These are phyloP conservation scores for Ornithoptera priamus DNA, from an alignment of 2,888 invertebrate species.

Conservation along the genomic window DNA sequence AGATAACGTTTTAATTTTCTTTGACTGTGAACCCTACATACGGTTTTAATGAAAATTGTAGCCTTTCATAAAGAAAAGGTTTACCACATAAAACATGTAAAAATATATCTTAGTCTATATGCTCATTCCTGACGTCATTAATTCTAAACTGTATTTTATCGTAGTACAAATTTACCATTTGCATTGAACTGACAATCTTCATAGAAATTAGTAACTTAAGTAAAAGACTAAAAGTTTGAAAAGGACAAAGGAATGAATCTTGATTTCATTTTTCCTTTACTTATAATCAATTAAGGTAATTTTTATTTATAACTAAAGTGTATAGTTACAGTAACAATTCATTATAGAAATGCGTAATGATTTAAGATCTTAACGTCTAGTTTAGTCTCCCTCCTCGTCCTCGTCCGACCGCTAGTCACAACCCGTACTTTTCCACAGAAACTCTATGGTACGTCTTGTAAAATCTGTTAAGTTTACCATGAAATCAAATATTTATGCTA, in stretches of 20 bases:
- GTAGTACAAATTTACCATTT: background rate
- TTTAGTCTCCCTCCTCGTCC: too few species aligned
- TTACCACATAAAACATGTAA: background rate
- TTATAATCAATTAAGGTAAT: too few species aligned
- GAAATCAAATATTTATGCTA: background rate
- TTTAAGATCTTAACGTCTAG: too few species aligned
- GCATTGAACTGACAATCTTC: background rate
- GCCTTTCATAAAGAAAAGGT: background rate
- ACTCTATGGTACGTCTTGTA: too few species aligned
- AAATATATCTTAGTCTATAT: background rate
- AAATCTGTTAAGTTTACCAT: too few species aligned
- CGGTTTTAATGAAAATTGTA: background rate
- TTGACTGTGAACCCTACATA: constrained; percentile 3
- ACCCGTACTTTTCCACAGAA: too few species aligned
- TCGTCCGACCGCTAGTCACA: too few species aligned
- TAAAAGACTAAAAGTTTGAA: background rate
- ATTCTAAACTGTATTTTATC: background rate
- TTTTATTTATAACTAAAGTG: too few species aligned
- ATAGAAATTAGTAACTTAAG: background rate
- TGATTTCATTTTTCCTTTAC: too few species aligned
- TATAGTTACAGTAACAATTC: too few species aligned
- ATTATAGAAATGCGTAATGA: too few species aligned
- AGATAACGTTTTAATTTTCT: constrained; percentile 5
- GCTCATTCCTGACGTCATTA: background rate
- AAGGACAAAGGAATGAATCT: too few species aligned